A percentile compares a stretch with the other conserved stretches of the same genome.
Evolutionary conservation across 2,113 vertebrate species (phyloP).

Genomic region (Pagrus major): DNA sequence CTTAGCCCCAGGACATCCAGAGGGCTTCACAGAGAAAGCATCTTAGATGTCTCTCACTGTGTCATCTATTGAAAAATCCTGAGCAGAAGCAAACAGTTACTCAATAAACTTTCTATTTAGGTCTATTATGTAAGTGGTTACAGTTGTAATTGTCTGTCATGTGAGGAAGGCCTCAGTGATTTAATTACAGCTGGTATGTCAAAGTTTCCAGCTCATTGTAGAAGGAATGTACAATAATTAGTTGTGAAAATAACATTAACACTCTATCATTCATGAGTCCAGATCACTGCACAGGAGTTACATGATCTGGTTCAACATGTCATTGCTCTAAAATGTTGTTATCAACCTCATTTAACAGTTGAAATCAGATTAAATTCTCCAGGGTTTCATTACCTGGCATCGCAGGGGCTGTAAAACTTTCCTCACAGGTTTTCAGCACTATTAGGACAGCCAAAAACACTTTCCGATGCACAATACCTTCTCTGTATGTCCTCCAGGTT

Average conservation of each 20-base stretch:
- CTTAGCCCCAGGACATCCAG: constrained; percentile 1
- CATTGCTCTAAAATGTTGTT: constrained; percentile 18
- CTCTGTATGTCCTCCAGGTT: constrained; percentile 76
- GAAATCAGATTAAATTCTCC: constrained; percentile 62
- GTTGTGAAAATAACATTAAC: background rate
- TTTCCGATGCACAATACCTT: constrained; percentile 75
- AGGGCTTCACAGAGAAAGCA: constrained; percentile 11
- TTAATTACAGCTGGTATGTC: constrained; percentile 26
- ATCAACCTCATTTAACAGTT: constrained; percentile 23
- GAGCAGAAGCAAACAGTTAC: background rate
- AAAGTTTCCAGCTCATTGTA: background rate
- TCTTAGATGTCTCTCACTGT: constrained; percentile 7
- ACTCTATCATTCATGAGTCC: background rate
- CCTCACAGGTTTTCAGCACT: constrained; percentile 64
- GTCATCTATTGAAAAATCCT: background rate
- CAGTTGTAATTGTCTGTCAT: constrained; percentile 27
- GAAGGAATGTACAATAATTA: constrained; percentile 7
- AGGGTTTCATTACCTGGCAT: constrained; percentile 65
- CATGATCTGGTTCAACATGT: constrained; percentile 20
- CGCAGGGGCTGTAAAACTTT: constrained; percentile 36
- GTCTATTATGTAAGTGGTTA: constrained; percentile 20
- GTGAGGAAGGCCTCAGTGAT: constrained; percentile 26
- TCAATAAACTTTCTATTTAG: constrained; percentile 18
- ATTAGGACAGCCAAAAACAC: constrained; percentile 57
- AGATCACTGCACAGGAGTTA: background rate